Evolutionary conservation across 2,888 invertebrate genomes (phyloP).

Genomic region (Morpho deidamia): DNA sequence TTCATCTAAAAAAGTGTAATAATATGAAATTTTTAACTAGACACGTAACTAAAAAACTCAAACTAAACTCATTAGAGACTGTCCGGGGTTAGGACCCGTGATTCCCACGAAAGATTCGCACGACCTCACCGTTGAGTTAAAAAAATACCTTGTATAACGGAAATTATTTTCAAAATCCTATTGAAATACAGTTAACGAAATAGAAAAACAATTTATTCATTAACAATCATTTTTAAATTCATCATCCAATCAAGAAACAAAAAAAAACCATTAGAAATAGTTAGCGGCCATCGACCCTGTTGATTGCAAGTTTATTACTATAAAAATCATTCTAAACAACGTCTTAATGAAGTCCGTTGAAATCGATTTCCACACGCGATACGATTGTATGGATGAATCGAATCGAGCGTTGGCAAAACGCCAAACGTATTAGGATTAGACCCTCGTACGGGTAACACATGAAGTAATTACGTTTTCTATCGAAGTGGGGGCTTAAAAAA

Average conservation of each 20-base stretch:
- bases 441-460: conserved; percentile 41
- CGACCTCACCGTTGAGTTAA: neutral
- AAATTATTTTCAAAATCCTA: no score
- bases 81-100: no score
- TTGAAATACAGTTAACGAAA: no score
- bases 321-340: conserved; percentile 25
- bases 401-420: conserved; percentile 25
- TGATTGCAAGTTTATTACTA: conserved; percentile 30
- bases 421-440: conserved; percentile 25
- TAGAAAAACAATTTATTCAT: conserved; percentile 19
- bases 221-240: conserved; percentile 11
- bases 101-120: no score
- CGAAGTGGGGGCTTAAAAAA: conserved; percentile 47
- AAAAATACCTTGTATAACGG: neutral
- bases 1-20: no score
- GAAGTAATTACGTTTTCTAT: conserved; percentile 54
- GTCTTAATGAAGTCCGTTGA: conserved; percentile 31
- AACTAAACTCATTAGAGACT: no score
- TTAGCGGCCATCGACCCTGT: conserved; percentile 28
- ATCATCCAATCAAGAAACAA: conserved; percentile 21
- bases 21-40: no score
- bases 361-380: conserved; percentile 32
- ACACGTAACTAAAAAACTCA: no score
- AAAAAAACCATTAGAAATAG: conserved; percentile 24
- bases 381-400: conserved; percentile 19